Percentiles rank a stretch among this genome's conserved stretches.
phyloP scores from a whole-genome alignment of 1,140 invertebrate species.

The Eufriesea mexicana region DNA sequence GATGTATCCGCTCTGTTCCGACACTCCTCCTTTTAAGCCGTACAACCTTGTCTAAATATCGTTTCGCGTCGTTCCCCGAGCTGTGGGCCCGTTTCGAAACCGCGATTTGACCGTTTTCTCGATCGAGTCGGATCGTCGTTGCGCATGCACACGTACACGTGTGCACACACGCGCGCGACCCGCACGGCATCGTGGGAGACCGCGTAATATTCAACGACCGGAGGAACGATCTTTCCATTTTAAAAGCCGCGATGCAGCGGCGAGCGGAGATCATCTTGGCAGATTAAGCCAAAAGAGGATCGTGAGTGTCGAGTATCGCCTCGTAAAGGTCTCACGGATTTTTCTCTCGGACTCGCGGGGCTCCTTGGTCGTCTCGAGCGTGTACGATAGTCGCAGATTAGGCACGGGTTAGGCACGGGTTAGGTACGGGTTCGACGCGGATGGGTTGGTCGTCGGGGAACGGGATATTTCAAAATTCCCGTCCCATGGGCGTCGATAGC shows the following conservation, averaged over 20 bases:
- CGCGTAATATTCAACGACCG: neutral
- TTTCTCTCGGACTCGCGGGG: neutral
- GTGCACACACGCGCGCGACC: too few species aligned
- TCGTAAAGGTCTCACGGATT: constrained; percentile 25
- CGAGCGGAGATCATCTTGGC: constrained; percentile 19
- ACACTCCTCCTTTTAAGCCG: neutral
- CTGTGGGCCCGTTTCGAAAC: neutral
- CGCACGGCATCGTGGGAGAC: neutral
- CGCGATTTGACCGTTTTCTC: neutral
- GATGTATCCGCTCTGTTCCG: neutral
- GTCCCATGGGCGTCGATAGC: too few species aligned
- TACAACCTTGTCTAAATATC: neutral
- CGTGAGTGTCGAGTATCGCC: constrained; percentile 30
- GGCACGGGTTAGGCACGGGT: too few species aligned
- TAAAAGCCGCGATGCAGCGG: constrained; percentile 2
- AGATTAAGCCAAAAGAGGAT: constrained; percentile 43
- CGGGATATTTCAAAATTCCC: neutral
- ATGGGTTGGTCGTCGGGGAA: neutral
- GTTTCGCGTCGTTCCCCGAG: too few species aligned
- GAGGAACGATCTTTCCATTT: neutral
- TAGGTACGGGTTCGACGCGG: too few species aligned
- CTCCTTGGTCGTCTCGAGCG: neutral
- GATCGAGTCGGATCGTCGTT: neutral
- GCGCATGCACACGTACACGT: too few species aligned
- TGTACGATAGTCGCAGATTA: neutral